Evolutionary conservation across 1,140 invertebrate species (phyloP).

Genomic region (Sminthurides bifidus): DNA sequence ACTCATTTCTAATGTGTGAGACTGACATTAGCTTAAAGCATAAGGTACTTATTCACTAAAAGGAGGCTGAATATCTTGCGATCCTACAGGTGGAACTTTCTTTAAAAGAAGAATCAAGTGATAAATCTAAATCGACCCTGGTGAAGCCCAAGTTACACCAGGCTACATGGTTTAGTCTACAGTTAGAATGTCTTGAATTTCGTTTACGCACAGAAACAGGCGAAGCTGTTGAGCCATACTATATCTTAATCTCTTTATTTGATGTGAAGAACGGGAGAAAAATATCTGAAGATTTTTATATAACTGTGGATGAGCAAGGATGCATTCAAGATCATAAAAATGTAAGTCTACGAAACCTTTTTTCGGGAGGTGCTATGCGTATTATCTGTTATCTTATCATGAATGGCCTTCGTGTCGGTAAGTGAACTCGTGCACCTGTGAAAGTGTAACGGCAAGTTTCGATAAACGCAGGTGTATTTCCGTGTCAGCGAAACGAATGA

Average conservation of each 20-base stretch:
- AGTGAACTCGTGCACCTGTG: too few relatives aligned
- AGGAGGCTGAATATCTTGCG: background rate
- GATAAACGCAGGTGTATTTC: conserved; percentile 65
- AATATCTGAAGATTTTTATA: conserved; percentile 85
- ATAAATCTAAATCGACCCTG: conserved; percentile 2
- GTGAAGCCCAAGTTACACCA: background rate
- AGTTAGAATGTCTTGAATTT: conserved; percentile 26
- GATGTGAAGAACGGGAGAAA: conserved; percentile 74
- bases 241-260: conserved; percentile 70
- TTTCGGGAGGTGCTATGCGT: background rate
- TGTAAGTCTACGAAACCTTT: conserved; percentile 10
- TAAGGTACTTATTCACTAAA: too few relatives aligned
- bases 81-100: conserved; percentile 13
- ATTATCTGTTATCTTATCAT: too few relatives aligned
- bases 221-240: conserved; percentile 71
- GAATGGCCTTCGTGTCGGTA: too few relatives aligned
- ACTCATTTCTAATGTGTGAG: too few relatives aligned
- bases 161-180: conserved; percentile 11
- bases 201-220: conserved; percentile 25
- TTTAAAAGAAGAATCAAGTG: conserved; percentile 9
- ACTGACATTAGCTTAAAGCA: background rate
- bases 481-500: conserved; percentile 69
- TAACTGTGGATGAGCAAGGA: conserved; percentile 18
- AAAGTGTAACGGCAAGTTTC: too few relatives aligned
- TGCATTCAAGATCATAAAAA: conserved; percentile 16